These are phyloP conservation scores for Anneissia japonica DNA, from an alignment of 35 echinoderm and acorn worm genomes.

Conservation along the genomic window DNA sequence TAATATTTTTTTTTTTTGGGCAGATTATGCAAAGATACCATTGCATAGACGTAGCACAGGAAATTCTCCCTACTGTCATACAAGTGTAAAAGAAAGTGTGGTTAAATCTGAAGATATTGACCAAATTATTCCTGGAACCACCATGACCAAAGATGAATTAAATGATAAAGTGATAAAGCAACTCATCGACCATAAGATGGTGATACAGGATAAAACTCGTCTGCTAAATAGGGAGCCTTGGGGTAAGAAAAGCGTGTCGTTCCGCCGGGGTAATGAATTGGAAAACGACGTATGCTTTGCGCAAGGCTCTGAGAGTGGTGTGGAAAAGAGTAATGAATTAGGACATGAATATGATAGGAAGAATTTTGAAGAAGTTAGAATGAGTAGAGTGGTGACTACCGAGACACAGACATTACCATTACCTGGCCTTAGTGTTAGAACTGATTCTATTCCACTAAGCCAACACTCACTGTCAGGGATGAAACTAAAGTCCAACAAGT, in stretches of 20 bases:
- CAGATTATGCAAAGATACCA: background rate
- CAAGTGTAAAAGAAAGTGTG: constrained; percentile 25
- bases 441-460: constrained; percentile 52
- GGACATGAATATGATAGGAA: background rate
- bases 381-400: constrained; percentile 5
- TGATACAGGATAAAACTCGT: background rate
- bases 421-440: constrained; percentile 36
- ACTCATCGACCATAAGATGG: constrained; percentile 79
- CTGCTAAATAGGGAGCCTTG: background rate
- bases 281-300: constrained; percentile 50
- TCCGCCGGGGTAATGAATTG: constrained; percentile 17
- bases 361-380: background rate
- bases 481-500: constrained; percentile 18
- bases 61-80: background rate
- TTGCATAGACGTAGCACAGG: background rate
- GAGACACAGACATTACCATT: constrained; percentile 53
- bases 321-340: constrained; percentile 17
- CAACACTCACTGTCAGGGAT: background rate
- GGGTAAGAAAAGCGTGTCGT: constrained; percentile 43
- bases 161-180: constrained; percentile 79
- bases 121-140: constrained; percentile 68
- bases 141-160: constrained; percentile 67
- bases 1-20: no score
- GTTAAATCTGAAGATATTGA: constrained; percentile 63
- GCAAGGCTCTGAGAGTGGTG: constrained; percentile 11